Conservation (phyloP, 1,140 invertebrate species). For the Ceratina japonica region DNA sequence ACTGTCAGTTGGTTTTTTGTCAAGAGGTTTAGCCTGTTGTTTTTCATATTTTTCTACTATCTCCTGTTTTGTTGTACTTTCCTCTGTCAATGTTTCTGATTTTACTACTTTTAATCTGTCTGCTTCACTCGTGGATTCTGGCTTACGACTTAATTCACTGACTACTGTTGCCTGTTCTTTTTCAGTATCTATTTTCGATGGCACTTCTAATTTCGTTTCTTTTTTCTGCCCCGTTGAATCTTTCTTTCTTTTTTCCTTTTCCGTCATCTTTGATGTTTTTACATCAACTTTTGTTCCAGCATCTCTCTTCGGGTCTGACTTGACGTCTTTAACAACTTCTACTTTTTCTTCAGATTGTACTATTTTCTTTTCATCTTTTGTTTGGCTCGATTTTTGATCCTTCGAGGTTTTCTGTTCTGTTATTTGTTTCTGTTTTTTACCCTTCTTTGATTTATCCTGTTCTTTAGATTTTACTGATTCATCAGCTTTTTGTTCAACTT, state of each 20-base stretch:
- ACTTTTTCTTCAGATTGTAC: not conserved
- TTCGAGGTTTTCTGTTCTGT: not conserved
- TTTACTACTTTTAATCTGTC: too few relatives aligned
- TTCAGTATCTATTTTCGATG: too few relatives aligned
- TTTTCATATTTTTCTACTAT: too few relatives aligned
- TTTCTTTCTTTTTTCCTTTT: not conserved
- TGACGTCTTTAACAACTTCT: not conserved
- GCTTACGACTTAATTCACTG: not conserved
- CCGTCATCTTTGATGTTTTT: not conserved
- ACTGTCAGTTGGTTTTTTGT: too few relatives aligned
- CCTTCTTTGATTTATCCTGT: slow-evolving; percentile 14
- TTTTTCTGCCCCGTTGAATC: not conserved
- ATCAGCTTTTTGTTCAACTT: not conserved
- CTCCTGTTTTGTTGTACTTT: too few relatives aligned
- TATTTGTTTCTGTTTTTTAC: slow-evolving; percentile 10
- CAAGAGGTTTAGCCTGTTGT: too few relatives aligned
- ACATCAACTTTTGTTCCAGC: not conserved
- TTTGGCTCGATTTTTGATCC: not conserved
- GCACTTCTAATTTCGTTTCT: not conserved
- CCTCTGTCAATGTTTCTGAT: too few relatives aligned
- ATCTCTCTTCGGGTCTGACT: not conserved
- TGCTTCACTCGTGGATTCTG: slow-evolving; percentile 1
- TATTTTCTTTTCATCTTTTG: not conserved
- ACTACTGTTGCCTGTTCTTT: slow-evolving; percentile 27
- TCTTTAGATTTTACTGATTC: not conserved